Evolutionary conservation across 2,797 vertebrate genomes (phyloP).

Genomic region (Myotis daubentonii): DNA sequence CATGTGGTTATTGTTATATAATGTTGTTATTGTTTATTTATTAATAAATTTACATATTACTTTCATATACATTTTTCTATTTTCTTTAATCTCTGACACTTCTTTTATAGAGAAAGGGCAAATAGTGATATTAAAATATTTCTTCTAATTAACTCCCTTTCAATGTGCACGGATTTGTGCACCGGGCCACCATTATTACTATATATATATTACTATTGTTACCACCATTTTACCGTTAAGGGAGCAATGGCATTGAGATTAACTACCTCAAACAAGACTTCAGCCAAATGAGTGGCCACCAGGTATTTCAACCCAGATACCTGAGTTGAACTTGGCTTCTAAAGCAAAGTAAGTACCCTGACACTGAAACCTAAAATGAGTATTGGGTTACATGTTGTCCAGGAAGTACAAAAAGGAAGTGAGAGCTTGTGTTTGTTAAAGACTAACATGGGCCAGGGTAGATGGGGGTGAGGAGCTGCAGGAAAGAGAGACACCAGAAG

Average conservation of each 20-base stretch:
- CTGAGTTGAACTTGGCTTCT: neutral
- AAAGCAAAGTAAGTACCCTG: neutral
- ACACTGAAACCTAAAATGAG: neutral
- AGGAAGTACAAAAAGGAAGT: neutral
- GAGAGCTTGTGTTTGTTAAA: neutral
- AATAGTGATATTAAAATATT: too few species aligned
- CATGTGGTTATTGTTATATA: too few species aligned
- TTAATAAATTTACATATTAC: too few species aligned
- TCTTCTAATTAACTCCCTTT: too few species aligned
- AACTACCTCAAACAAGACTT: neutral
- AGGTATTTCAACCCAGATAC: neutral
- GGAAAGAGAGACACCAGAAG: neutral
- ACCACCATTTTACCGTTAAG: neutral
- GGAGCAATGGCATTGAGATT: neutral
- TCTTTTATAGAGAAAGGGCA: too few species aligned
- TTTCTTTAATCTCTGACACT: too few species aligned
- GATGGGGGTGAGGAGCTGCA: rapidly evolving
- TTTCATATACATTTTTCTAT: too few species aligned
- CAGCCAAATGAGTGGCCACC: rapidly evolving
- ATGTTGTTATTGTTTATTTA: too few species aligned
- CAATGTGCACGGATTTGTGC: too few species aligned
- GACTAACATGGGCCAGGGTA: rapidly evolving
- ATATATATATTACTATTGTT: neutral
- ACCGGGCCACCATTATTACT: too few species aligned
- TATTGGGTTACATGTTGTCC: rapidly evolving